phyloP scores from a whole-genome alignment of 2,113 vertebrate species.

The Lanius ludovicianus region DNA sequence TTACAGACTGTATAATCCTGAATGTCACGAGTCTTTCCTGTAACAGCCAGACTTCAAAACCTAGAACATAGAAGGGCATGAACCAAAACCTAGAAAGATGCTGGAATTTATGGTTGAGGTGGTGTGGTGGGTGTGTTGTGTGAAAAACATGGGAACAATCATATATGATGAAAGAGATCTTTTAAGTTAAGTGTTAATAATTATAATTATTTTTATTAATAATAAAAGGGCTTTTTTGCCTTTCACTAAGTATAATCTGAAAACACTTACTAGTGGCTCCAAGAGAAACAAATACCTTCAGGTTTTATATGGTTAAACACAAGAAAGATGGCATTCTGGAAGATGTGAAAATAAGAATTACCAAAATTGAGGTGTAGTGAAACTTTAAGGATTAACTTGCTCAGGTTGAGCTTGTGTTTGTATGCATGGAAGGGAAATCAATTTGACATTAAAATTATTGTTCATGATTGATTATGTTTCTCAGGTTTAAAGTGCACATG shows the following conservation, averaged over 20 bases:
- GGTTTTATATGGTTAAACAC: background rate
- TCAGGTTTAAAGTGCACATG: background rate
- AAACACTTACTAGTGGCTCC: background rate
- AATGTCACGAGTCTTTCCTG: background rate
- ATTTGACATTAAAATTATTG: background rate
- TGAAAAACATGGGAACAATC: background rate
- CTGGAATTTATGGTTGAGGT: background rate
- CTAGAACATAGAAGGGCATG: background rate
- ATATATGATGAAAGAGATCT: background rate
- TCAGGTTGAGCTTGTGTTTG: background rate
- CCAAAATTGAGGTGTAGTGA: background rate
- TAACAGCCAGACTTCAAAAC: background rate
- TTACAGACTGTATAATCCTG: background rate
- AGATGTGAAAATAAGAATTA: background rate
- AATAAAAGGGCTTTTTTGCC: background rate
- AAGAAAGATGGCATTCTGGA: background rate
- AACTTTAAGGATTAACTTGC: background rate
- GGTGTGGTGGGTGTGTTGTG: accelerated
- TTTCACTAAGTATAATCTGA: background rate
- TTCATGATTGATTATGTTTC: background rate
- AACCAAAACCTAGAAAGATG: background rate
- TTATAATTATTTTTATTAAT: too few relatives aligned
- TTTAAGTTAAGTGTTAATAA: background rate
- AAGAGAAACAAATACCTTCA: background rate
- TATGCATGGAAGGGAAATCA: background rate